Evolutionary conservation across 2,113 vertebrate species (phyloP), one percentile per base, ranked within the genome.

Genomic region (Catharus fuscescens): DNA sequence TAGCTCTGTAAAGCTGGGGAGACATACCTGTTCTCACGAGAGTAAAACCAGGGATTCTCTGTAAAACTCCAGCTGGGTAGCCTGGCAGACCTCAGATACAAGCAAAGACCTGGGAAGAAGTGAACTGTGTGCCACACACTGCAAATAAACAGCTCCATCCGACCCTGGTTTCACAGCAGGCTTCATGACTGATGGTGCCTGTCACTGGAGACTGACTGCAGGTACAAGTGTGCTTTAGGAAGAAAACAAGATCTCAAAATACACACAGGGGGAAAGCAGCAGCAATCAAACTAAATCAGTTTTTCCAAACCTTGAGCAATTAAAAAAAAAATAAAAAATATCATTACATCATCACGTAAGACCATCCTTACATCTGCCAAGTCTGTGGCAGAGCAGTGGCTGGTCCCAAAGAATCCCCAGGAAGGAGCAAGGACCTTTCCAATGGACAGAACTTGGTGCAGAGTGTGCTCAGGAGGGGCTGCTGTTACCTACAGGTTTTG

Each of bases 201-300:
- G 86, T 93, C 89, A 79, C 69, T 23, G 3, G 44, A 57, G 48
- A 69, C 70, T 36, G 61, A 48, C 92, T 81, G 66, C 34, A 34
- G 59, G 24, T 36, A 29, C 57, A 28, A 48, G 32, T 1, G 26
- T 34, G 8, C 62, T 83, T 80, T 0, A 59, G 72, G 29, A 56
- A 70, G 79, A 78, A 94, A 95, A 85, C 50, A 85, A 52, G 14
- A 67, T 56, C 47, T 80, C 77, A 62, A 69, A 92, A 66, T 25
- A 56, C 85, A 50, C 42, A 7, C 0, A 0, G 32, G 14, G 32
- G 53, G 12, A 48, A 70, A 44, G 64, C 54, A 61, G n/a, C 54
- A 83, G 31, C 77, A 80, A 57, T 53, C 40, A 56, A 60, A 77
- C 40, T 18, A 47, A 76, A 90, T 10, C 1, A 0, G 15, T 95